phyloP scores from a whole-genome alignment of 2,797 vertebrate species.

The Passerculus sandwichensis region DNA sequence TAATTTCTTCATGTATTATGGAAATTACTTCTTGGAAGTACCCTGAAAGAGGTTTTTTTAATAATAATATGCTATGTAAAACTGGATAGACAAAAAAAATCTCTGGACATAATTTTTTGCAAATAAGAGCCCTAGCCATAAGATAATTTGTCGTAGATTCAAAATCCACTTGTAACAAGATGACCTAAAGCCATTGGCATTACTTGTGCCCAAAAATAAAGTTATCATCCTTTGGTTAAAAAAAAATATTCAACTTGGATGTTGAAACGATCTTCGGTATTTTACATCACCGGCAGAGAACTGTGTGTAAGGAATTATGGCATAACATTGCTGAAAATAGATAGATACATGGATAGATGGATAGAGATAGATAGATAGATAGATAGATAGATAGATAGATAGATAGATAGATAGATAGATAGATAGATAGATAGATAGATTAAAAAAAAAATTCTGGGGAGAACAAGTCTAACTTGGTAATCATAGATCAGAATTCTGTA shows the following conservation, averaged over 20 bases:
- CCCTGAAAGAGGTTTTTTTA: not conserved
- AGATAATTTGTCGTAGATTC: not conserved
- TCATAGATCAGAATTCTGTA: not conserved
- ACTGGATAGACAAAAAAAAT: not conserved
- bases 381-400: not conserved
- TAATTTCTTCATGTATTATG: not conserved
- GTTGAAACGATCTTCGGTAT: not conserved
- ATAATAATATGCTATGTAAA: not conserved
- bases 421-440: too few species aligned
- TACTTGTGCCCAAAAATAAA: not conserved
- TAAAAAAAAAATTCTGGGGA: too few species aligned
- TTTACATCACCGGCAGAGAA: not conserved
- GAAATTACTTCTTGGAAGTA: not conserved
- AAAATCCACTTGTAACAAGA: not conserved
- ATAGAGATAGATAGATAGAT: too few species aligned
- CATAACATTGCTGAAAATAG: not conserved
- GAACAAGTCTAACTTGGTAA: not conserved
- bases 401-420: not conserved
- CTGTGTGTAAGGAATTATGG: rapidly evolving
- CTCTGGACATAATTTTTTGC: not conserved
- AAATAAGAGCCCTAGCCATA: not conserved
- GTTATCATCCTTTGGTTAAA: not conserved
- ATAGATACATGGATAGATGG: too few species aligned
- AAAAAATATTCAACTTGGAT: not conserved
- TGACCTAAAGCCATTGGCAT: not conserved